A percentile compares a stretch with the other conserved stretches of the same genome.
Evolutionary conservation across 2,888 invertebrate species (phyloP).

Genomic region (Synanthedon tipuliformis): DNA sequence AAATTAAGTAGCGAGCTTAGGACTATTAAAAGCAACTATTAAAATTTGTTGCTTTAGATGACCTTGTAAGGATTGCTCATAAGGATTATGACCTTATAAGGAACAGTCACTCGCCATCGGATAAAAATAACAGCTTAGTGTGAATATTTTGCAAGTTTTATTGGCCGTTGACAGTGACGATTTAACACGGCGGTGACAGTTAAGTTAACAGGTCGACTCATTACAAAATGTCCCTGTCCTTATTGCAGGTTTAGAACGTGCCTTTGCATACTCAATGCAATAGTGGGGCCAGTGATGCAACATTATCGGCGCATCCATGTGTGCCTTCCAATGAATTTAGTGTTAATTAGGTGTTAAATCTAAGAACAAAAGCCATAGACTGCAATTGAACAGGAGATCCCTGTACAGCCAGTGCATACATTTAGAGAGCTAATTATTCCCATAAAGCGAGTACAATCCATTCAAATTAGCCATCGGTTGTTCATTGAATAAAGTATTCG

Average conservation of each 20-base stretch:
- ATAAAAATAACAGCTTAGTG: too few species aligned
- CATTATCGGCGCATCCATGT: slow-evolving; percentile 14
- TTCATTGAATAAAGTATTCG: slow-evolving; percentile 62
- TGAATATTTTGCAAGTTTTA: too few species aligned
- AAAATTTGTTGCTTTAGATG: too few species aligned
- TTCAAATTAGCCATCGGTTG: slow-evolving; percentile 66
- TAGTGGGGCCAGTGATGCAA: slow-evolving; percentile 24
- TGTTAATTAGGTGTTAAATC: slow-evolving; percentile 42
- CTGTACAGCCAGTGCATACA: slow-evolving; percentile 20
- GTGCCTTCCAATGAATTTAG: slow-evolving; percentile 11
- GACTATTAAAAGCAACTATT: too few species aligned
- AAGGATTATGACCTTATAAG: slow-evolving; percentile 7
- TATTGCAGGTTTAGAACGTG: slow-evolving; percentile 22
- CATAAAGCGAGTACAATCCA: slow-evolving; percentile 61
- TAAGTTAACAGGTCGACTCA: slow-evolving; percentile 28
- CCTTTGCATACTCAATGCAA: slow-evolving; percentile 19
- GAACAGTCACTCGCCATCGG: too few species aligned
- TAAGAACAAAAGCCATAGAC: slow-evolving; percentile 28
- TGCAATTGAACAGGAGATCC: slow-evolving; percentile 28
- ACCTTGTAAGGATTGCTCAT: slow-evolving; percentile 28
- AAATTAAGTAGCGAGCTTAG: too few species aligned
- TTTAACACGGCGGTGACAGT: slow-evolving; percentile 16
- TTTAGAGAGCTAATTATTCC: slow-evolving; percentile 62
- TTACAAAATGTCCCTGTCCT: slow-evolving; percentile 26
- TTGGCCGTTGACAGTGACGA: too few species aligned